A percentile compares a stretch with the other conserved stretches of the same genome.
Conservation (phyloP, 35 echinoderm and acorn worm genomes). For the Heliocidaris tuberculata region DNA sequence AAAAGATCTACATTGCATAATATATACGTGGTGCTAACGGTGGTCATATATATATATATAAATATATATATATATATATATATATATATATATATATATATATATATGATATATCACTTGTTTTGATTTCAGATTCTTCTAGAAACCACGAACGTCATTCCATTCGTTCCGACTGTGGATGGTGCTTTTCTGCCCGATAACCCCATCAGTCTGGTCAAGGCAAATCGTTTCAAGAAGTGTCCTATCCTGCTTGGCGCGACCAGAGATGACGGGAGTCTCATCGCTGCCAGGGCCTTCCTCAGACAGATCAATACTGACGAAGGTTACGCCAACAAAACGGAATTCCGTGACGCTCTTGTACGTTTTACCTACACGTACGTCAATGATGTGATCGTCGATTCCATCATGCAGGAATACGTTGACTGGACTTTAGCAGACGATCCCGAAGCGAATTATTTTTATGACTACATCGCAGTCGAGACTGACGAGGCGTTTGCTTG, state of each 20-base stretch:
- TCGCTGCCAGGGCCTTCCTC: slow-evolving; percentile 30
- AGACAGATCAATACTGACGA: not conserved
- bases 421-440: slow-evolving; percentile 69
- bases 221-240: slow-evolving; percentile 57
- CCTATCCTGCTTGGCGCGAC: slow-evolving; percentile 59
- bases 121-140: slow-evolving; percentile 33
- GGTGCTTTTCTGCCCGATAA: slow-evolving; percentile 54
- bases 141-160: slow-evolving; percentile 44
- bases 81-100: too few relatives aligned
- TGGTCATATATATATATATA: too few relatives aligned
- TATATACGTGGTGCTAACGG: too few relatives aligned
- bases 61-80: too few relatives aligned
- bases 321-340: slow-evolving; percentile 43
- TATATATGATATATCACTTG: not conserved
- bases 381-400: slow-evolving; percentile 62
- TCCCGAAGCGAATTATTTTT: slow-evolving; percentile 54
- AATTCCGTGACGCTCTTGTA: slow-evolving; percentile 30
- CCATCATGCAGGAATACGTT: slow-evolving; percentile 67
- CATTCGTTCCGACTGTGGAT: slow-evolving; percentile 67
- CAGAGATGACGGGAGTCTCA: slow-evolving; percentile 60
- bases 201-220: slow-evolving; percentile 47
- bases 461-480: slow-evolving; percentile 49
- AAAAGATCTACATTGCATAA: too few relatives aligned
- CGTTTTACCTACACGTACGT: slow-evolving; percentile 62
- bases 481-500: slow-evolving; percentile 51